Base-by-base conservation (phyloP, 2,888 invertebrate genomes). In the Branchipolynoe longqiensis region DNA sequence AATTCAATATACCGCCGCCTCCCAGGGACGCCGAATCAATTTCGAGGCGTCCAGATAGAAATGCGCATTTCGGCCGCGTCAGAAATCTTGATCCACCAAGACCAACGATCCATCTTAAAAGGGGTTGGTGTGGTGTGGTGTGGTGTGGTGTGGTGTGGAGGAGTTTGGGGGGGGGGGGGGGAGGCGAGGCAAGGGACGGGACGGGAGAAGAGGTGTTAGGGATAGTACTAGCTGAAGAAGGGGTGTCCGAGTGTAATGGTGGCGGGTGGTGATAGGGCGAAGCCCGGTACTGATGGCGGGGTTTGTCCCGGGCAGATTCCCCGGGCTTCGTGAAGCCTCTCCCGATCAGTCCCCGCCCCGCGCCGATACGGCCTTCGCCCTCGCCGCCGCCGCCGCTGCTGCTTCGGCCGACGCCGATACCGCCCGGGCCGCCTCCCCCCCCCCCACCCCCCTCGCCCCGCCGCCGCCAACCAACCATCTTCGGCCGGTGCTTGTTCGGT, bases 31-130 rank as follows among this genome's bases (percentile, higher is more conserved):
- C 54, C 78, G 28, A 54, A 78, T 48, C 54, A 41, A 78, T 48
- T 78, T 78, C 54, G 28, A 8, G 48, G 48, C 54, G 78, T 48
- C 41, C 78, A 78, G 78, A 78, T 78, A 78, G 78, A 78, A 78
- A 78, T 78, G 78, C 54, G 78, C 78, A 78, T 78, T 78, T 48
- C n/a, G 78, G 48, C 28, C 48, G 31, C 14, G 40, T 33, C 38
- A 28, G 28, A 31, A 54, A 78, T 78, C 78, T 38, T 54, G 78
- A 78, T n/a, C 48, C 78, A 22, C 31, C 41, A 12, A 25, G 78
- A 54, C 54, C 48, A 48, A 12, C 48, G 48, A 78, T 78, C 78
- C 78, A 28, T 78, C 78, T 78, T 78, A 8, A 25, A 25, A 25
- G n/a, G n/a, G n/a, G n/a, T n/a, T n/a, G n/a, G n/a, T n/a, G n/a